These are phyloP conservation scores for Odontomyia ornata DNA, from an alignment of 2,888 invertebrate species.

Conservation along the genomic window DNA sequence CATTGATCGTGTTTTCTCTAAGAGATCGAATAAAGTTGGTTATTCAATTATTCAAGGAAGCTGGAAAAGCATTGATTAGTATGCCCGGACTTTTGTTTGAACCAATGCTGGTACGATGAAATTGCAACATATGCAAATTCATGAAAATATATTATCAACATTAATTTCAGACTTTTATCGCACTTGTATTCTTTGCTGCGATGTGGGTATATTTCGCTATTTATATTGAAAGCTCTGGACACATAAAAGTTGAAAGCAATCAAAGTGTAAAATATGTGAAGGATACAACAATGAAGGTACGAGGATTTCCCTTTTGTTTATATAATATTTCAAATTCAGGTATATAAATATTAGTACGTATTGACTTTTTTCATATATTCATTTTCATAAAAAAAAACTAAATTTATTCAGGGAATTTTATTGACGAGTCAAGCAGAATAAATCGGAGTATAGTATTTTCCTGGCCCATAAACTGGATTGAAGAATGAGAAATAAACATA, in stretches of 20 bases:
- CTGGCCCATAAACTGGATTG: too few species aligned
- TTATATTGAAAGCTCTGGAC: constrained; percentile 72
- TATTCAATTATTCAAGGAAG: constrained; percentile 72
- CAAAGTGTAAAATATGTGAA: constrained; percentile 53
- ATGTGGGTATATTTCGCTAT: constrained; percentile 70
- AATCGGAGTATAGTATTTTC: too few species aligned
- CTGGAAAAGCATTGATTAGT: constrained; percentile 71
- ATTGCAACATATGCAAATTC: neutral
- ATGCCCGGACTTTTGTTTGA: constrained; percentile 72
- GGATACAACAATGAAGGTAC: constrained; percentile 50
- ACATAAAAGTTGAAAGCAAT: constrained; percentile 56
- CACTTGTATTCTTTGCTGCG: constrained; percentile 67
- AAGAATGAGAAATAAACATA: too few species aligned
- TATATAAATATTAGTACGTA: too few species aligned
- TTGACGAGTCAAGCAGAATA: too few species aligned
- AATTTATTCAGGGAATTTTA: too few species aligned
- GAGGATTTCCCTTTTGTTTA: too few species aligned
- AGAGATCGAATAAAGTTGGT: constrained; percentile 71
- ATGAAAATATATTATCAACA: neutral
- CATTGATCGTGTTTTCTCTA: constrained; percentile 69
- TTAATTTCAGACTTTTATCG: constrained; percentile 44
- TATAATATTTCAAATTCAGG: too few species aligned
- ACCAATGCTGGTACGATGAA: constrained; percentile 68
- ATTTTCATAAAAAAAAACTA: too few species aligned
- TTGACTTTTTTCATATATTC: too few species aligned